Base-by-base conservation (phyloP, 1,140 invertebrate species). In the Nephotettix cincticeps region DNA sequence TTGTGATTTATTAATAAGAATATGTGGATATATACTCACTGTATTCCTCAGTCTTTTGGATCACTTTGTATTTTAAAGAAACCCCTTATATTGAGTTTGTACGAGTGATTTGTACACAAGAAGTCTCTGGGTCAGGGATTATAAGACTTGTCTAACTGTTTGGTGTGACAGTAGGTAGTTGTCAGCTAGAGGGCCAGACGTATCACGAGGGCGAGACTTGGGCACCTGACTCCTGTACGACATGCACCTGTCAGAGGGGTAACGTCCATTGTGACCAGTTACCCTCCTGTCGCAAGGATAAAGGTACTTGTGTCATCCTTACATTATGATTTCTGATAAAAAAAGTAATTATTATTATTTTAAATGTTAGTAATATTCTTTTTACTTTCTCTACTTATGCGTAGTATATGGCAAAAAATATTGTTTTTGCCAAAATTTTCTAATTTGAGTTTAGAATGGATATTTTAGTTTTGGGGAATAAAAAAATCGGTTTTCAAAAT, bases 141-240 rank as follows among this genome's bases (percentile, higher is more conserved):
- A 43, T n/a, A 43, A 11, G 40, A n/a, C n/a, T 43, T 43, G 9
- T n/a, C n/a, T n/a, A 11, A 9, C 40, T 11, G n/a, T 11, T 43
- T 43, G 9, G 40, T 43, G n/a, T 36, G 4, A 14, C 32, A 36
- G 32, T 6, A 4, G 14, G 14, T 14, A 36, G 32, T 14, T 86
- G 85, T 76, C 73, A 75, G 43, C 81, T 84, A 71, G 81, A 87
- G 54, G 86, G 85, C 13, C 77, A 81, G 72, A 79, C 77, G 61
- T 90, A 88, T 79, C 78, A 81, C 1, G 87, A 90, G 67, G 87
- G 87, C 13, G 84, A 89, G 69, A 81, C 81, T 45, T 90, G 88
- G 88, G 84, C 83, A 74, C 81, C 86, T 3, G 86, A 88, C 77
- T 82, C 83, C 69, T 91, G 90, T 78, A 88, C 87, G 0, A 80